Percentiles rank a stretch among this genome's conserved stretches.
Conservation (phyloP, 2,113 vertebrate species). For the Phyllostomus hastatus region DNA sequence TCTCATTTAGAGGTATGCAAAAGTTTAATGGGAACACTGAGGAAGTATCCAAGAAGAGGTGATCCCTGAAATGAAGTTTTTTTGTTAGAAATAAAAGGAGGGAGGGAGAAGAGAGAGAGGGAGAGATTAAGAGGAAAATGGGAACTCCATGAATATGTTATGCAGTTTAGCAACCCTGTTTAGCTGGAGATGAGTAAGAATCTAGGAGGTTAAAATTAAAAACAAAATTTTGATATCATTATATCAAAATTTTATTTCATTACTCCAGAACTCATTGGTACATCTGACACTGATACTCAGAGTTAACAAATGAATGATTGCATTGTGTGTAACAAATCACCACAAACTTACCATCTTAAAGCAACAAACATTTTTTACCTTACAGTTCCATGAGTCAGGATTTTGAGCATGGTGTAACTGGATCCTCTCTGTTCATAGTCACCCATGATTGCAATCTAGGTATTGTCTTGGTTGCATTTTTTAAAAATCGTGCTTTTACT, state of each 20-base stretch:
- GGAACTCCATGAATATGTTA: neutral
- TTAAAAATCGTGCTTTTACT: too few species aligned
- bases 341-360: neutral
- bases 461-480: neutral
- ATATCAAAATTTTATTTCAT: neutral
- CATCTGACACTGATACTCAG: neutral
- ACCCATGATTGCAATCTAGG: neutral
- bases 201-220: constrained; percentile 25
- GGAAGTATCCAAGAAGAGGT: neutral
- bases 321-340: neutral
- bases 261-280: neutral
- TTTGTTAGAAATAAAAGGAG: neutral
- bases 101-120: neutral
- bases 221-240: neutral
- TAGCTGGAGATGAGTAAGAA: neutral
- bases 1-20: neutral
- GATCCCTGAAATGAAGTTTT: neutral
- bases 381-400: neutral
- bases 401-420: neutral
- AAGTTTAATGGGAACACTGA: neutral
- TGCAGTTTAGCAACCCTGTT: neutral
- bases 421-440: neutral
- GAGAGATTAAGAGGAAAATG: neutral
- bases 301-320: neutral
- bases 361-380: neutral